phyloP scores from a whole-genome alignment of 2,888 invertebrate species.

The Acholoe squamosa region DNA sequence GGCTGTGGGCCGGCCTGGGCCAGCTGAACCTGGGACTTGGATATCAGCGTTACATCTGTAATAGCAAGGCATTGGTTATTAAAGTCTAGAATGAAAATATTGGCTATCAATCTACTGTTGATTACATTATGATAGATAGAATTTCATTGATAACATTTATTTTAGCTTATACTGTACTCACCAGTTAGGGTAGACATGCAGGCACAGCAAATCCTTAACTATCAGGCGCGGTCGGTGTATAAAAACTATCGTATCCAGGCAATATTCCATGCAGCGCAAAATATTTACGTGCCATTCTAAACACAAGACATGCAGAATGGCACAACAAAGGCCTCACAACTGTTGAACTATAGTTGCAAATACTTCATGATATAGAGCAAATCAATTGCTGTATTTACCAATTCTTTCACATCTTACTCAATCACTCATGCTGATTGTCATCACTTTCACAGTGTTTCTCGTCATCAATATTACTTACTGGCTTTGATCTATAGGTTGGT shows the following conservation, averaged over 20 bases:
- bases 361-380: no score
- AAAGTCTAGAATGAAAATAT: neutral
- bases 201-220: neutral
- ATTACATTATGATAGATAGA: neutral
- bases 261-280: neutral
- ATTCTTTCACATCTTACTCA: no score
- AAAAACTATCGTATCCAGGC: neutral
- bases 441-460: no score
- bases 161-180: neutral
- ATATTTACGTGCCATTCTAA: neutral
- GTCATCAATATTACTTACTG: no score
- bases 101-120: neutral
- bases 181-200: neutral
- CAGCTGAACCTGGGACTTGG: constrained; percentile 54
- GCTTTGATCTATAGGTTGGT: no score
- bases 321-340: neutral
- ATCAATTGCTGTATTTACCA: no score
- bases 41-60: constrained; percentile 43
- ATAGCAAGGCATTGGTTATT: neutral
- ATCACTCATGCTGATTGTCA: no score
- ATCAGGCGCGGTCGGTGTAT: neutral
- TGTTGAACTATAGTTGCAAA: no score
- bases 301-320: neutral
- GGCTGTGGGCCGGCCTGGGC: constrained; percentile 61
- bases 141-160: neutral